Base-by-base conservation (phyloP, 2,113 vertebrate genomes). In the Condylura cristata region DNA sequence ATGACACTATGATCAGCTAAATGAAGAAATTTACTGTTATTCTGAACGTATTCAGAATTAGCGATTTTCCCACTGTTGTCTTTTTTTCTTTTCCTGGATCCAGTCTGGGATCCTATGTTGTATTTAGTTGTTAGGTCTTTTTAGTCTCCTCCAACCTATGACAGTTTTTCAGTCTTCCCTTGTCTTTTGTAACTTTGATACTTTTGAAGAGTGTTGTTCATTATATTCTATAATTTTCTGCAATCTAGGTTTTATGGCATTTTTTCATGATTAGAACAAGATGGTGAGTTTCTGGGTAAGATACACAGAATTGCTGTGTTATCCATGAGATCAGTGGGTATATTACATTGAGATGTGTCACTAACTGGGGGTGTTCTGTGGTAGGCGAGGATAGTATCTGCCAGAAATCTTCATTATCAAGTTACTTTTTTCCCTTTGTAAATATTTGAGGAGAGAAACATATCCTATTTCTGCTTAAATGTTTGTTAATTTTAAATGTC, bases 401-500 rank as follows among this genome's bases (percentile, higher is more conserved):
- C 41, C n/a, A 91, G 91, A 89, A 91, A 71, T 65, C 34, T n/a
- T 51, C 48, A 28, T 12, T 39, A 11, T 37, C 65, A 79, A 76
- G 9, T 86, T 60, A 46, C 12, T 71, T 79, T 90, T 81, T 16
- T 4, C 14, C 13, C 24, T 78, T 63, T 83, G 82, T 71, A 82
- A 83, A 85, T 65, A 83, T 90, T 83, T 86, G 17, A 13, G 34
- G 12, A 20, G 20, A 68, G 48, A 87, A 79, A 56, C 0, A 39
- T 78, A 39, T 56, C 30, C 58, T 61, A 14, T 74, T 78, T 91
- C 75, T 66, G 41, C 53, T 93, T 78, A 79, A 93, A 89, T 22
- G 60, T 61, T 65, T 82, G 53, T 82, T 56, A 56, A 56, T 56
- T 56, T 56, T 56, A 56, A 56, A 56, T 56, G n/a, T n/a, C 58